A percentile compares a stretch with the other conserved stretches of the same genome.
Conservation (phyloP, 1,140 invertebrate genomes). For the Lepidurus apus region DNA sequence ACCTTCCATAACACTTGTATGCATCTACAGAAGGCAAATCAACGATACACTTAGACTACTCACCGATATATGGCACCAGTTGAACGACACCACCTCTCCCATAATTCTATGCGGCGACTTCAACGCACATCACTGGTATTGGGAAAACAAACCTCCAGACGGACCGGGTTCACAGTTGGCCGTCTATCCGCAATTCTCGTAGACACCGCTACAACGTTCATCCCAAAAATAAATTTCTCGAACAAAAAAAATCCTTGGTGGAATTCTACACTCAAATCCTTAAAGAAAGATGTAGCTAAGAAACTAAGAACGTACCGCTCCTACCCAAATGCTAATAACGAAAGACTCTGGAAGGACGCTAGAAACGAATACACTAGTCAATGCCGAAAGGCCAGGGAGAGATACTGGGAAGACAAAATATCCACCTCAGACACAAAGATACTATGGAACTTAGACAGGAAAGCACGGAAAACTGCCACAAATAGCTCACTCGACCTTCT, state of each 20-base stretch:
- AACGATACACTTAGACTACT: no score
- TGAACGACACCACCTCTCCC: no score
- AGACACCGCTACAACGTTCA: not conserved
- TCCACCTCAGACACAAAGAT: not conserved
- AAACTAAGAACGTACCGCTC: not conserved
- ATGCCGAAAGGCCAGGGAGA: not conserved
- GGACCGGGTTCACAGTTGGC: no score
- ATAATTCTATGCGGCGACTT: no score
- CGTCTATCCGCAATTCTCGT: not conserved
- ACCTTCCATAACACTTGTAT: no score
- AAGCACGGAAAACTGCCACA: not conserved
- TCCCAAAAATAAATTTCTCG: not conserved
- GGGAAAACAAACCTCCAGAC: no score
- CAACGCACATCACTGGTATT: no score
- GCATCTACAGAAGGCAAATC: no score
- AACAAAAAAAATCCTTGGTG: slow-evolving; percentile 12
- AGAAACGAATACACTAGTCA: slow-evolving; percentile 3
- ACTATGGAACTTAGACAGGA: slow-evolving; percentile 8
- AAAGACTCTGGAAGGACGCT: slow-evolving; percentile 18
- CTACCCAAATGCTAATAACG: not conserved
- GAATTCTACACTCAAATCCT: not conserved
- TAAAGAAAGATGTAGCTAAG: not conserved
- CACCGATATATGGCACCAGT: no score
- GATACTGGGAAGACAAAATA: not conserved
- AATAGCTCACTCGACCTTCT: slow-evolving; percentile 1